Base-by-base conservation (phyloP, 2,888 invertebrate genomes). In the Allygus modestus region DNA sequence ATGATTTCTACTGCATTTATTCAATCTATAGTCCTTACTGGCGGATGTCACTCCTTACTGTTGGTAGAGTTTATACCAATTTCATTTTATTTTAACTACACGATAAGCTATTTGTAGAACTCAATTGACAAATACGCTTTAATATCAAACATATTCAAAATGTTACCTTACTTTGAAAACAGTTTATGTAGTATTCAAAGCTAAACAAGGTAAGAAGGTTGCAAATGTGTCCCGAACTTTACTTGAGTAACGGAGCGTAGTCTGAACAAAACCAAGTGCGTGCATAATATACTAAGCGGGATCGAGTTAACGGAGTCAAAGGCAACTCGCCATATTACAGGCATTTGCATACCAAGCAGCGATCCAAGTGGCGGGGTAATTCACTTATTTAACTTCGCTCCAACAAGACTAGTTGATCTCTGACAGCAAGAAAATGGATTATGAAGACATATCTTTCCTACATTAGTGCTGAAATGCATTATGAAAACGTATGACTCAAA, bases 301-400 rank as follows among this genome's bases (percentile, higher is more conserved):
- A 65, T 65, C 12, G 31, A 65, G 65, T 65, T 65, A 65, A 65
- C 65, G 12, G 46, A 77, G 75, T 77, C 75, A 77, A 77, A 77
- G 75, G 46, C 75, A 73, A 37, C 65, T 31, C 65, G 0, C 75
- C 75, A 46, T 46, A 23, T 77, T 46, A 46, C 41, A 26, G 46
- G 20, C 75, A 77, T 77, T 46, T 46, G 75, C 75, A 77, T 77
- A 46, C 11, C 75, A 77, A 77, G 75, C 46, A 46, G 75, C 28
- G n/a, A 46, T n/a, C 75, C 17, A 46, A 43, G 73, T 37, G 73
- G 20, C 20, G 73, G 37, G 41, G 69, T 33, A 41, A 43, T 43
- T 46, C 33, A 77, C 75, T 46, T 65, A 28, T 9, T 28, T 15
- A 65, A 65, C 65, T 65, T 65, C n/a, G 23, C 58, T 58, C 12